phyloP scores from a whole-genome alignment of 2,888 invertebrate species.

The Acanthosepion pharaonis region DNA sequence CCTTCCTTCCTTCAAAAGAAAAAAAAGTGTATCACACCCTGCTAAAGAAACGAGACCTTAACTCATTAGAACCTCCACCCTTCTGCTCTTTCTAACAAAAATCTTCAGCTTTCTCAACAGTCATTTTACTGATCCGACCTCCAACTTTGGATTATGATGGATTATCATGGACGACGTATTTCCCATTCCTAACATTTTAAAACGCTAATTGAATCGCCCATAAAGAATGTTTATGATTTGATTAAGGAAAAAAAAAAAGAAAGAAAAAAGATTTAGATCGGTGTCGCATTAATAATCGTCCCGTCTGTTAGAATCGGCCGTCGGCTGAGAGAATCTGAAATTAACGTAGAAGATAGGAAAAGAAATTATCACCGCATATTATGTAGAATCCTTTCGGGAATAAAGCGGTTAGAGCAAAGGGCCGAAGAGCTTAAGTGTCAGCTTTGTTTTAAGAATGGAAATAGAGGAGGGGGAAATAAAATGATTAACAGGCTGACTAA shows the following conservation, averaged over 20 bases:
- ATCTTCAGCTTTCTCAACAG: not conserved
- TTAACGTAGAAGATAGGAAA: not conserved
- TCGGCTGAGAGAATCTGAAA: not conserved
- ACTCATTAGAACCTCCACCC: not conserved
- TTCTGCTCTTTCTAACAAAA: not conserved
- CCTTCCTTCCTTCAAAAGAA: not conserved
- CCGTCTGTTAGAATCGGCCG: not conserved
- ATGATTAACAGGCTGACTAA: no score
- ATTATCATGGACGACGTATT: not conserved
- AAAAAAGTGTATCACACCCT: not conserved
- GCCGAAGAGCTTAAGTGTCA: not conserved
- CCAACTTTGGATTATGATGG: not conserved
- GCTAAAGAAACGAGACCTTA: not conserved
- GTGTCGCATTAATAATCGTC: not conserved
- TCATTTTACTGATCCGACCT: not conserved
- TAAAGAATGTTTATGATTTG: slow-evolving; percentile 18
- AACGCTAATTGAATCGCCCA: not conserved
- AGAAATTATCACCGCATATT: not conserved
- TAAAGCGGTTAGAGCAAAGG: not conserved
- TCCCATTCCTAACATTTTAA: not conserved
- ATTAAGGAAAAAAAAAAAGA: not conserved
- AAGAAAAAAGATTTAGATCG: not conserved
- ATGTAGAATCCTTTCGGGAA: not conserved
- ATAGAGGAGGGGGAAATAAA: no score
- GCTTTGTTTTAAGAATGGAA: not conserved